Conservation (phyloP, 2,888 invertebrate genomes). For the Calephelis perditalis region DNA sequence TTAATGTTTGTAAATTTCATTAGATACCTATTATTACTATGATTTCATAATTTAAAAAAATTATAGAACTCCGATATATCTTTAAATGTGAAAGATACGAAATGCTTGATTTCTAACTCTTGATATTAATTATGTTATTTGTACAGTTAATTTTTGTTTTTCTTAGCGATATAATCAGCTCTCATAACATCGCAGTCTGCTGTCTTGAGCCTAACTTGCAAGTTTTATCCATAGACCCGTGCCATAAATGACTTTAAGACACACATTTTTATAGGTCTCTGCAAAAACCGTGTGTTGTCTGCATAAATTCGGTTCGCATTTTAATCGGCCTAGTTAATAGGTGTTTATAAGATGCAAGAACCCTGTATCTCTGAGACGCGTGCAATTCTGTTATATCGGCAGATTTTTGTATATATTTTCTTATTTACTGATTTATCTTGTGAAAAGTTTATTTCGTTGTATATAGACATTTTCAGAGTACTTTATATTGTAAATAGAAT, state of each 20-base stretch:
- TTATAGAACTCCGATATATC: no score
- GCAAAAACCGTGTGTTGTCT: slow-evolving; percentile 70
- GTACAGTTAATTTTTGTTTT: no score
- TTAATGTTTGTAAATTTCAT: no score
- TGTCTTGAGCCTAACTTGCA: not conserved
- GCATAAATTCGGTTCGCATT: slow-evolving; percentile 43
- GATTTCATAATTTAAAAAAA: no score
- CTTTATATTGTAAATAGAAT: slow-evolving; percentile 35
- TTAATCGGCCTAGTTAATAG: slow-evolving; percentile 69
- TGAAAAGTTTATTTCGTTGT: slow-evolving; percentile 27
- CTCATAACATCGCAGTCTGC: not conserved
- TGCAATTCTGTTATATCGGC: slow-evolving; percentile 62
- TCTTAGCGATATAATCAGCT: no score
- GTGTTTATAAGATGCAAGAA: slow-evolving; percentile 67
- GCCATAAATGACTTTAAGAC: slow-evolving; percentile 45
- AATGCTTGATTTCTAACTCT: no score
- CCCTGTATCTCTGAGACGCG: slow-evolving; percentile 47
- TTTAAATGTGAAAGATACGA: no score
- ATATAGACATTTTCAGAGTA: slow-evolving; percentile 34
- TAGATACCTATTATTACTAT: no score
- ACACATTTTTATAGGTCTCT: slow-evolving; percentile 72
- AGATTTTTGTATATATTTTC: slow-evolving; percentile 72
- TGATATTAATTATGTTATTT: no score
- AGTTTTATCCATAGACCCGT: slow-evolving; percentile 27
- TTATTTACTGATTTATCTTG: slow-evolving; percentile 48